phyloP scores from a whole-genome alignment of 2,113 vertebrate species.

The Isichthys henryi region DNA sequence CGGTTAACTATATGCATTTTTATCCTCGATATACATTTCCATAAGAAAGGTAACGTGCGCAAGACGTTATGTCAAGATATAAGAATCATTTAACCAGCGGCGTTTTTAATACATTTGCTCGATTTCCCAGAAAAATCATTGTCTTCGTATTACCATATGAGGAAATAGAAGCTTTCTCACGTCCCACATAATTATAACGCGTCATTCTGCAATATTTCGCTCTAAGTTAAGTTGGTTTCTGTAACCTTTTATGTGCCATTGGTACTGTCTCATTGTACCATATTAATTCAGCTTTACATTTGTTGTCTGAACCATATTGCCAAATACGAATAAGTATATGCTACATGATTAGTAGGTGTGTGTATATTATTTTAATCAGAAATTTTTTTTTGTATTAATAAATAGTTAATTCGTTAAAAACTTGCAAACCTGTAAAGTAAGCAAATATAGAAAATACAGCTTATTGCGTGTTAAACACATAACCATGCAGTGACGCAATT shows the following conservation, averaged over 20 bases:
- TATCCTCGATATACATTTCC: not conserved
- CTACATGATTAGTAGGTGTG: not conserved
- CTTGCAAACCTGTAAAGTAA: not conserved
- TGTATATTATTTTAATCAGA: not conserved
- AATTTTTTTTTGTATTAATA: not conserved
- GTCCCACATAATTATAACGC: not conserved
- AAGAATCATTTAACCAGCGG: not conserved
- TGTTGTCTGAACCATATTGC: not conserved
- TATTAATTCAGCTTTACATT: not conserved
- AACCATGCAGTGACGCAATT: not conserved
- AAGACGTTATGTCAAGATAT: not conserved
- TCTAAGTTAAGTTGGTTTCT: not conserved
- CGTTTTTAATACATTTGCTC: not conserved
- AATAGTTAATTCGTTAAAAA: not conserved
- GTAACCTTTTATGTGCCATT: not conserved
- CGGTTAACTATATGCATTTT: not conserved
- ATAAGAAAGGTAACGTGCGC: not conserved
- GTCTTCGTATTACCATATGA: not conserved
- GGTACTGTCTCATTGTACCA: not conserved
- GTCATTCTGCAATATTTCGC: not conserved
- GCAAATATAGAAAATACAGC: not conserved
- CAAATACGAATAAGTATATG: not conserved
- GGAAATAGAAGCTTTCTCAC: not conserved
- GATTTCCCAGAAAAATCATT: not conserved
- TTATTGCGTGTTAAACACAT: not conserved